phyloP scores from a whole-genome alignment of 2,797 vertebrate genomes.

The Syndactyla subalaris region DNA sequence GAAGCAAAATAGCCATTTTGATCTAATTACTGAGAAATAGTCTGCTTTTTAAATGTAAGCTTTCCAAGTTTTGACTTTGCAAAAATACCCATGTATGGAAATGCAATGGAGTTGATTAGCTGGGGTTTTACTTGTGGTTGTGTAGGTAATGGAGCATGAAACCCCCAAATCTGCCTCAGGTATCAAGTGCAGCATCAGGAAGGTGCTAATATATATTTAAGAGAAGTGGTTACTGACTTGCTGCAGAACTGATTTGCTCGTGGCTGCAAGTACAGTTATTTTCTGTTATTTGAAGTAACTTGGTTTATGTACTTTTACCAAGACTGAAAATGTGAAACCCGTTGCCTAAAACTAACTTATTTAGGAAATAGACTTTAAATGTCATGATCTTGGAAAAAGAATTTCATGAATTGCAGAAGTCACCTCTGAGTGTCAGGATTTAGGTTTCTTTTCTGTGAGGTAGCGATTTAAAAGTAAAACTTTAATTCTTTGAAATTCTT shows the following conservation, averaged over 20 bases:
- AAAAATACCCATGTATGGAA: not conserved
- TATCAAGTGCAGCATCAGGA: not conserved
- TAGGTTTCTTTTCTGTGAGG: not conserved
- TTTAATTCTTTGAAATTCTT: not conserved
- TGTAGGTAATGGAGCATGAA: slow-evolving; percentile 14
- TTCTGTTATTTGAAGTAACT: not conserved
- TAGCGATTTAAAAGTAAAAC: not conserved
- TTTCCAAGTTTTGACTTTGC: not conserved
- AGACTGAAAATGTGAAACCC: not conserved
- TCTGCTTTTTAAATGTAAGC: not conserved
- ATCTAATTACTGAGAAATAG: not conserved
- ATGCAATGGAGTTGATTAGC: not conserved
- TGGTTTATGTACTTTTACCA: not conserved
- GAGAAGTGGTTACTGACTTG: not conserved
- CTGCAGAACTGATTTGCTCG: not conserved
- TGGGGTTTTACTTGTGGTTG: not conserved
- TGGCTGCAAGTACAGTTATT: not conserved
- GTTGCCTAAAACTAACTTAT: not conserved
- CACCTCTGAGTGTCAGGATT: not conserved
- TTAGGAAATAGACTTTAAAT: not conserved
- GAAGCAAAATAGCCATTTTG: not conserved
- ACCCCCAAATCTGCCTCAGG: not conserved
- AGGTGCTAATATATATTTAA: slow-evolving; percentile 12
- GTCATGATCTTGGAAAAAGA: not conserved
- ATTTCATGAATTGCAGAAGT: not conserved